These are phyloP conservation scores for Acanthosepion lycidas DNA, from an alignment of 2,888 invertebrate genomes.

Conservation along the genomic window DNA sequence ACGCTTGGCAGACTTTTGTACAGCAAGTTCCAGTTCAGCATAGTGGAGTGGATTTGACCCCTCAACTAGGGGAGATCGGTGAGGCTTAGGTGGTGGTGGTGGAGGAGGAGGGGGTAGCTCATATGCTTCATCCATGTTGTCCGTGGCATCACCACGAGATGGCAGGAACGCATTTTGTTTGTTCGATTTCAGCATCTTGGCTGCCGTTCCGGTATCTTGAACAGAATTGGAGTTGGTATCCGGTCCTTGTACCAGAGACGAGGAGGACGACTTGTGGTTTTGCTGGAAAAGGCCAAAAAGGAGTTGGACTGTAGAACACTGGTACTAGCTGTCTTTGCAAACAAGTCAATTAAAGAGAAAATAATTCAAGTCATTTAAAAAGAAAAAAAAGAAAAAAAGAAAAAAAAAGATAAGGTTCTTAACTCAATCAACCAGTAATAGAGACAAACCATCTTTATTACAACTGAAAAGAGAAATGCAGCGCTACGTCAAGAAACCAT, in stretches of 20 bases:
- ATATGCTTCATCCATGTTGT: constrained; percentile 12
- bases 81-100: constrained; percentile 33
- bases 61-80: background rate
- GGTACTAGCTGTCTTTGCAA: background rate
- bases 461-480: background rate
- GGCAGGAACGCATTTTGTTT: background rate
- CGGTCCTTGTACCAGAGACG: background rate
- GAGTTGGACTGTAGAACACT: background rate
- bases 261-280: background rate
- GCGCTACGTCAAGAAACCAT: background rate
- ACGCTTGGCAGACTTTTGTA: background rate
- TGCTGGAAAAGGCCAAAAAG: constrained; percentile 46
- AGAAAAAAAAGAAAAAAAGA: background rate
- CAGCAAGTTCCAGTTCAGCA: constrained; percentile 38
- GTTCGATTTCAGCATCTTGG: background rate
- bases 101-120: constrained; percentile 24
- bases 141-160: constrained; percentile 13
- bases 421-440: background rate
- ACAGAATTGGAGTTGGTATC: background rate
- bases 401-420: background rate
- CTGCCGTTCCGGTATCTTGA: background rate
- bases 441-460: background rate
- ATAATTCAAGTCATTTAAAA: background rate
- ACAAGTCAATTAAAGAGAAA: background rate
- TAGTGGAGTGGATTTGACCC: background rate